Evolutionary conservation across 2,113 vertebrate species (phyloP).

Genomic region (Poicephalus gulielmi): DNA sequence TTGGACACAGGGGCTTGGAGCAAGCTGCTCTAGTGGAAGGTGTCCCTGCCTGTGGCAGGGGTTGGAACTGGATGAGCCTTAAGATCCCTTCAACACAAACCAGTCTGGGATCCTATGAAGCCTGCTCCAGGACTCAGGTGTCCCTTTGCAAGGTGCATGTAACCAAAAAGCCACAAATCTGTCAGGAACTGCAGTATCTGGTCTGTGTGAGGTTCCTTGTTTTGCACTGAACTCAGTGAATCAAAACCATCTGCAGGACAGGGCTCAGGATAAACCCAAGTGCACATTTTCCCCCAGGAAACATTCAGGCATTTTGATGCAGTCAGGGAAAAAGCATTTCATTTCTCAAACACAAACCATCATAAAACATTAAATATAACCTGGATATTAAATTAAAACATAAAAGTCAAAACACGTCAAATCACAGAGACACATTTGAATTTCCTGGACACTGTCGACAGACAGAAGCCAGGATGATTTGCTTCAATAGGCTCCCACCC

Average conservation of each 20-base stretch:
- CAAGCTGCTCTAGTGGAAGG: background rate
- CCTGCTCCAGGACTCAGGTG: background rate
- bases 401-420: conserved; percentile 38
- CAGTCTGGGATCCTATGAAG: background rate
- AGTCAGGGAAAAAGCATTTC: conserved; percentile 11
- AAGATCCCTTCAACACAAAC: background rate
- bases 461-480: background rate
- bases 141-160: background rate
- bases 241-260: background rate
- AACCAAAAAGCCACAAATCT: background rate
- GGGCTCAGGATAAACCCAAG: background rate
- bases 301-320: background rate
- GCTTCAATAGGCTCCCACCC: background rate
- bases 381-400: conserved; percentile 48
- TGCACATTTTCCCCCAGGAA: background rate
- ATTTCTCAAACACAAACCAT: background rate
- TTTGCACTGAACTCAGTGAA: background rate
- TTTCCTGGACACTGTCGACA: conserved; percentile 37
- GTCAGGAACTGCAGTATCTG: background rate
- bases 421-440: conserved; percentile 5
- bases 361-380: conserved; percentile 37
- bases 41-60: background rate
- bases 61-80: background rate
- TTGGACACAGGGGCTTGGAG: no score
- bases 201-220: background rate